phyloP scores from a whole-genome alignment of 2,888 invertebrate species.

The Calameuta filiformis region DNA sequence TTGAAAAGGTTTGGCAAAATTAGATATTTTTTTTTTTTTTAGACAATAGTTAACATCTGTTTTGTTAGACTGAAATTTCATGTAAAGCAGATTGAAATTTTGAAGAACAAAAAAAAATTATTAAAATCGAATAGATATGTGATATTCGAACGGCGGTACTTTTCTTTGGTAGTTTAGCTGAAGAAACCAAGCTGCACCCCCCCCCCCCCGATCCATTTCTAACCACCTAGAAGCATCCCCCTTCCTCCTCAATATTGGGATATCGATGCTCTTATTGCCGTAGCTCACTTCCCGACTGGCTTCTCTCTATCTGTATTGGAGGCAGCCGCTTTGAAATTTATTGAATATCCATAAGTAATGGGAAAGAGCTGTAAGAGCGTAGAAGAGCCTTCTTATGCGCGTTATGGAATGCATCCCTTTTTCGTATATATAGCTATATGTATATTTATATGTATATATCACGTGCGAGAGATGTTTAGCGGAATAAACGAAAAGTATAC shows the following conservation, averaged over 20 bases:
- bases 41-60: neutral
- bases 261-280: slow-evolving; percentile 6
- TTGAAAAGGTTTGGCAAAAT: neutral
- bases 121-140: neutral
- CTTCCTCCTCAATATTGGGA: neutral
- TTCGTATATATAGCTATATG: neutral
- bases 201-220: neutral
- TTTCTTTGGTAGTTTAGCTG: neutral
- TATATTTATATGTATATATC: neutral
- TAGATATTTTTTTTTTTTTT: neutral
- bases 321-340: slow-evolving; percentile 18
- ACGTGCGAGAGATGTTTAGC: neutral
- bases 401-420: slow-evolving; percentile 13
- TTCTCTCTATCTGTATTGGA: slow-evolving; percentile 7
- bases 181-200: neutral
- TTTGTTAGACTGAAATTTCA: too few relatives aligned
- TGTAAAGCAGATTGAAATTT: neutral
- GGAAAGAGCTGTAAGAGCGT: neutral
- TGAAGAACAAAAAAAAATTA: too few relatives aligned
- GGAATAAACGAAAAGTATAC: neutral
- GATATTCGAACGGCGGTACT: neutral
- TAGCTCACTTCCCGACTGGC: neutral
- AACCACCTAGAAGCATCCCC: neutral
- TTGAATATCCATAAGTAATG: slow-evolving; percentile 24
- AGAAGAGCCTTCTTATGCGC: slow-evolving; percentile 14